A percentile compares a stretch with the other conserved stretches of the same genome.
Evolutionary conservation across 1,140 invertebrate genomes (phyloP).

Genomic region (Drosophila burlai): DNA sequence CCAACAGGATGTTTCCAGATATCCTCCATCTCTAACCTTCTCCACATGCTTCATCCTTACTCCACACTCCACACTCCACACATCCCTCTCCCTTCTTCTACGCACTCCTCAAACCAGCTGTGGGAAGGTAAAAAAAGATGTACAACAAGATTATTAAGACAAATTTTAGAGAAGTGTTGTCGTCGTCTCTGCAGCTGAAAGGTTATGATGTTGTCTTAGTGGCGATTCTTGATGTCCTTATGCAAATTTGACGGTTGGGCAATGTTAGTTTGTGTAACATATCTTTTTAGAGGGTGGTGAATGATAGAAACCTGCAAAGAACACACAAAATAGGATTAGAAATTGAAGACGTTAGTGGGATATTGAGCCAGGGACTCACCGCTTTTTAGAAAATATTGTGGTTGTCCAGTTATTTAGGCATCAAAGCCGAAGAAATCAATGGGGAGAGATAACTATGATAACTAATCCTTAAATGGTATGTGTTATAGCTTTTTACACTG

Average conservation of each 20-base stretch:
- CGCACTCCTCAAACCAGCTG: constrained; percentile 70
- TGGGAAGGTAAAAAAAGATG: constrained; percentile 81
- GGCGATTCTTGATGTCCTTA: constrained; percentile 45
- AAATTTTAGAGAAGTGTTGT: constrained; percentile 62
- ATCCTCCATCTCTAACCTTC: constrained; percentile 6
- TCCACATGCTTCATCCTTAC: background rate
- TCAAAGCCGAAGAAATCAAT: constrained; percentile 70
- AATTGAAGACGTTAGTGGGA: too few species aligned
- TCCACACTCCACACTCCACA: constrained; percentile 3
- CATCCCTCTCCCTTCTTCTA: constrained; percentile 46
- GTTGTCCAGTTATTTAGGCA: constrained; percentile 62
- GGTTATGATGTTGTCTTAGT: constrained; percentile 28
- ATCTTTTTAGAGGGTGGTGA: constrained; percentile 52
- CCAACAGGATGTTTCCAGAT: constrained; percentile 29
- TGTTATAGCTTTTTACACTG: constrained; percentile 80
- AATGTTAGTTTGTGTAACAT: constrained; percentile 46
- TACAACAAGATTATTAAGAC: constrained; percentile 79
- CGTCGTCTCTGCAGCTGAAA: constrained; percentile 52
- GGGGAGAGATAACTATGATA: constrained; percentile 71
- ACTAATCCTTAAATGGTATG: constrained; percentile 78
- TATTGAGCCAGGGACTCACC: constrained; percentile 37
- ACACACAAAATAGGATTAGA: constrained; percentile 10
- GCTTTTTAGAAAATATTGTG: constrained; percentile 78
- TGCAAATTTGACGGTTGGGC: constrained; percentile 36
- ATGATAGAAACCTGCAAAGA: constrained; percentile 66